phyloP scores from a whole-genome alignment of 2,888 invertebrate genomes.

The Minunthozetes semirufus region DNA sequence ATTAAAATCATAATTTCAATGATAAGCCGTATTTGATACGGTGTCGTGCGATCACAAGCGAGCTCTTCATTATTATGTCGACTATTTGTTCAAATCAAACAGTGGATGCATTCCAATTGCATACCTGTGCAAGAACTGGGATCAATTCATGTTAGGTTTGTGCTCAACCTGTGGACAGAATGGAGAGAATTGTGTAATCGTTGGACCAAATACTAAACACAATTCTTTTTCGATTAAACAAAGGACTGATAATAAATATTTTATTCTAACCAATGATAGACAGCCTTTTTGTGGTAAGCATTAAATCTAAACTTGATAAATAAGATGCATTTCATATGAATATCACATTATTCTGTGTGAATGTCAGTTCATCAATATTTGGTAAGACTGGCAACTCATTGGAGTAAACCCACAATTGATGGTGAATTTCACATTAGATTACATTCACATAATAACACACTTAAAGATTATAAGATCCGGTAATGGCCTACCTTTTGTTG shows the following conservation, averaged over 20 bases:
- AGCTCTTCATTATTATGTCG: neutral
- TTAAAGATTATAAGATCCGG: neutral
- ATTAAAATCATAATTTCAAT: too few species aligned
- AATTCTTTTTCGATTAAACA: neutral
- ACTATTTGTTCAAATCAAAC: neutral
- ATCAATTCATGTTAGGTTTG: neutral
- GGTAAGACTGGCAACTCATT: neutral
- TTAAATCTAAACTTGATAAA: neutral
- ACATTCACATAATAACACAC: neutral
- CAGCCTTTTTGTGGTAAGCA: neutral
- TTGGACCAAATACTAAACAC: neutral
- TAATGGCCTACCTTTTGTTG: neutral
- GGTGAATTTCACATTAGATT: neutral
- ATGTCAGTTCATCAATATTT: neutral
- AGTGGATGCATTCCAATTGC: neutral
- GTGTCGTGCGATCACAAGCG: neutral
- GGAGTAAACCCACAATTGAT: neutral
- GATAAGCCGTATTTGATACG: neutral
- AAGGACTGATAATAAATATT: neutral
- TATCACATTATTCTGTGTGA: neutral
- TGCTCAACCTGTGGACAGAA: neutral
- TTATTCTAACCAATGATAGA: neutral
- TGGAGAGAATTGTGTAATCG: neutral
- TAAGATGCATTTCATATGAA: neutral
- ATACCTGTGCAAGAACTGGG: neutral